Percentiles rank a stretch among this genome's conserved stretches.
Evolutionary conservation across 2,113 vertebrate genomes (phyloP).

Genomic region (Planiliza haematocheilus): DNA sequence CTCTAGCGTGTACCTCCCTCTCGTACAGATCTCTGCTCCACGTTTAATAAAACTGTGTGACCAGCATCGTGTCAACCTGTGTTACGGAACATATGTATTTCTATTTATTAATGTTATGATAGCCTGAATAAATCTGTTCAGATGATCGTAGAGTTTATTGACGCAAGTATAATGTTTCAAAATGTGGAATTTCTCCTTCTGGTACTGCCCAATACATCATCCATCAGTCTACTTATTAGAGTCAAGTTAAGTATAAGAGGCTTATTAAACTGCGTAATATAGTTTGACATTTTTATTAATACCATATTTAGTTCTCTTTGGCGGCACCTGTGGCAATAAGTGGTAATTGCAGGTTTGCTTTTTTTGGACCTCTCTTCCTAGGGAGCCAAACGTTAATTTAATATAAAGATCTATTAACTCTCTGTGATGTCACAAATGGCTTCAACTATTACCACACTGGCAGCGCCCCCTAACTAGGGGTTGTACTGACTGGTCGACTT

Average conservation of each 20-base stretch:
- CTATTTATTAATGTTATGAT: constrained; percentile 85
- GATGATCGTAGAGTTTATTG: constrained; percentile 37
- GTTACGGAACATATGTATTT: constrained; percentile 69
- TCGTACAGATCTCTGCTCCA: constrained; percentile 69
- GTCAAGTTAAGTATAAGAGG: background rate
- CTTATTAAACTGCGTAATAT: background rate
- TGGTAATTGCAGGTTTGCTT: no score
- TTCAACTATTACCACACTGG: no score
- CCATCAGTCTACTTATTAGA: no score
- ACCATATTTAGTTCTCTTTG: no score
- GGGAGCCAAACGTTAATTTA: no score
- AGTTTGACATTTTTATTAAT: no score
- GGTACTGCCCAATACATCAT: background rate
- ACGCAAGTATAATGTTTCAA: background rate
- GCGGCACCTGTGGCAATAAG: no score
- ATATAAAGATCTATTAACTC: no score
- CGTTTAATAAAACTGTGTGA: constrained; percentile 76
- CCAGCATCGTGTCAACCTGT: constrained; percentile 81
- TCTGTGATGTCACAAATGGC: no score
- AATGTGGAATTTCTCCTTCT: background rate
- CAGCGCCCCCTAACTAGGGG: no score
- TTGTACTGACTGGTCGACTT: no score
- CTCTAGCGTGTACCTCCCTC: constrained; percentile 8
- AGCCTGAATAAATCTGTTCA: constrained; percentile 86
- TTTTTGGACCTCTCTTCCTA: no score